Evolutionary conservation across 1,140 invertebrate genomes (phyloP).

Genomic region (Mamestra configurata): DNA sequence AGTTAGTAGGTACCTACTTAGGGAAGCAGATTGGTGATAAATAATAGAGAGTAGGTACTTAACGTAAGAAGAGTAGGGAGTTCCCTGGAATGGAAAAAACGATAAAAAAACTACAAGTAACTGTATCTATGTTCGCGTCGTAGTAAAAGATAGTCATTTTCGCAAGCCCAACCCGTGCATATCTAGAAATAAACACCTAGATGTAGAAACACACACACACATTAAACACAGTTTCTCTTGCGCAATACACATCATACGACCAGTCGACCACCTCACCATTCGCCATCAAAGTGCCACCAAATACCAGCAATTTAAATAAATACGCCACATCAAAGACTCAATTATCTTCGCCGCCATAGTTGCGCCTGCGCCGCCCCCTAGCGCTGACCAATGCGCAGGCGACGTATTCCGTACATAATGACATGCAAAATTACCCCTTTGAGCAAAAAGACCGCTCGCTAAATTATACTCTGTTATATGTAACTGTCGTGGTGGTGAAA

Average conservation of each 20-base stretch:
- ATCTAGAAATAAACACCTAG: no score
- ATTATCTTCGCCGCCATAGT: constrained; percentile 62
- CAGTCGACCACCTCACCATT: background rate
- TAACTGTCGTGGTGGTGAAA: background rate
- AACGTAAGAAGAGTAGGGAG: no score
- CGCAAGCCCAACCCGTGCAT: no score
- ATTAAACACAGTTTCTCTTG: background rate
- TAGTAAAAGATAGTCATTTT: no score
- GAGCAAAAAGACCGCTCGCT: constrained; percentile 53
- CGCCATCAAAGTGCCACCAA: background rate
- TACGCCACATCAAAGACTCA: constrained; percentile 27
- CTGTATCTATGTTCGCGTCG: no score
- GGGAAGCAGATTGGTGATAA: no score
- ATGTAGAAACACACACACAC: no score
- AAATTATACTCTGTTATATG: constrained; percentile 62
- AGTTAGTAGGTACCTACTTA: no score
- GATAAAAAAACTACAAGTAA: no score
- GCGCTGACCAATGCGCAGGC: constrained; percentile 70
- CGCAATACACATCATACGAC: background rate
- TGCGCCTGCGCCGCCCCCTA: constrained; percentile 59
- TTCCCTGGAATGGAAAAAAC: no score
- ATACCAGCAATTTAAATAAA: constrained; percentile 47
- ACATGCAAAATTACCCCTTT: constrained; percentile 75
- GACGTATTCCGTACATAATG: constrained; percentile 64
- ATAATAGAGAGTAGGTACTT: no score